A percentile compares a stretch with the other conserved stretches of the same genome.
These are phyloP conservation scores for Hydrocynus forskahlii DNA, from an alignment of 2,797 vertebrate genomes.

Conservation along the genomic window DNA sequence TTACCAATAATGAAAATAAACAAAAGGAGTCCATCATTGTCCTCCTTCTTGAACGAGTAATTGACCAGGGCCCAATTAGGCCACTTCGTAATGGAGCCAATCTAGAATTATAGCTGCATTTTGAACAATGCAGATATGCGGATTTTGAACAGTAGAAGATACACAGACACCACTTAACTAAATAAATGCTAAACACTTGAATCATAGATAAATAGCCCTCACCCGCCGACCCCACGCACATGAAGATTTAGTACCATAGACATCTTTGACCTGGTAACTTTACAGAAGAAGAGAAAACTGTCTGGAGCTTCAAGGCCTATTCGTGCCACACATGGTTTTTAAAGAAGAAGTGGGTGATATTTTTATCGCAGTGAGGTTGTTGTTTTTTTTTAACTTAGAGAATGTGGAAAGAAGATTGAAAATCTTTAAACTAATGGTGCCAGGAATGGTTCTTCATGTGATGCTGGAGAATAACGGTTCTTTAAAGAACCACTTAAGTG, in stretches of 20 bases:
- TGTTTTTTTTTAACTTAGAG: too few relatives aligned
- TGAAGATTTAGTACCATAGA: neutral
- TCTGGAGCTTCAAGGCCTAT: neutral
- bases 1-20: constrained; percentile 64
- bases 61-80: constrained; percentile 70
- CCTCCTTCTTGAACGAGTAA: constrained; percentile 69
- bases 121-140: constrained; percentile 56
- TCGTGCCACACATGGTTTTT: neutral
- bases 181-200: neutral
- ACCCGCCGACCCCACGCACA: too few relatives aligned
- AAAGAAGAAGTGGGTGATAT: too few relatives aligned
- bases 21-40: constrained; percentile 76
- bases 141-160: constrained; percentile 11
- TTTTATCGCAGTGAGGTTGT: too few relatives aligned
- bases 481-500: too few relatives aligned
- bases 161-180: neutral
- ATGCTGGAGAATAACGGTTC: too few relatives aligned
- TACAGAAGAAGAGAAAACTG: neutral
- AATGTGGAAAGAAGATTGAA: too few relatives aligned
- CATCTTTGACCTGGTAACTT: neutral
- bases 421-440: too few relatives aligned
- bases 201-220: neutral
- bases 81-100: constrained; percentile 46
- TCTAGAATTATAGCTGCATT: constrained; percentile 64
- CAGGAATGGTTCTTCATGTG: too few relatives aligned